These are phyloP conservation scores for Bucorvus abyssinicus DNA, from an alignment of 2,797 vertebrate species.

Conservation along the genomic window DNA sequence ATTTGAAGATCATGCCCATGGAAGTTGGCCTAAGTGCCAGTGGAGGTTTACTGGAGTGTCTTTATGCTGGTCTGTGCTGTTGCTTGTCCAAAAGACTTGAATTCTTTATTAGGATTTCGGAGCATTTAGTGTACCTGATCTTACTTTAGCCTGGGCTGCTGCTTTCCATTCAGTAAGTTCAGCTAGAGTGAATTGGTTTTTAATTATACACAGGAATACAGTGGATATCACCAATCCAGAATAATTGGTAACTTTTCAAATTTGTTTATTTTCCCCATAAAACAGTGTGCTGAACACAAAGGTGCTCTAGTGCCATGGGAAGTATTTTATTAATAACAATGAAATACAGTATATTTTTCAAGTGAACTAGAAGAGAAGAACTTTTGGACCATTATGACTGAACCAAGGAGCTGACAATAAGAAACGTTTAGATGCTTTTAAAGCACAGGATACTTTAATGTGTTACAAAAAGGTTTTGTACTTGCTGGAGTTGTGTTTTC, in stretches of 20 bases:
- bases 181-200: neutral
- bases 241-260: neutral
- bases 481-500: neutral
- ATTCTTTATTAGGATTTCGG: neutral
- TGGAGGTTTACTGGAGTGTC: neutral
- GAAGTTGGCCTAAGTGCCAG: neutral
- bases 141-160: neutral
- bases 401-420: neutral
- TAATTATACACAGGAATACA: neutral
- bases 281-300: neutral
- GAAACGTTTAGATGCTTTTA: neutral
- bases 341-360: neutral
- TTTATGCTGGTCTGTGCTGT: neutral
- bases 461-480: neutral
- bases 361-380: neutral
- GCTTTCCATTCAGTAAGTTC: neutral
- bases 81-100: neutral
- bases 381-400: neutral
- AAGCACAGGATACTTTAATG: neutral
- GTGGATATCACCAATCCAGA: neutral
- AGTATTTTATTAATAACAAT: neutral
- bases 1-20: neutral
- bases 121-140: neutral
- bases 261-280: neutral
- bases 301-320: rapidly evolving